A percentile compares a stretch with the other conserved stretches of the same genome.
phyloP scores from a whole-genome alignment of 2,888 invertebrate species.

The Cryptus viduatorius region DNA sequence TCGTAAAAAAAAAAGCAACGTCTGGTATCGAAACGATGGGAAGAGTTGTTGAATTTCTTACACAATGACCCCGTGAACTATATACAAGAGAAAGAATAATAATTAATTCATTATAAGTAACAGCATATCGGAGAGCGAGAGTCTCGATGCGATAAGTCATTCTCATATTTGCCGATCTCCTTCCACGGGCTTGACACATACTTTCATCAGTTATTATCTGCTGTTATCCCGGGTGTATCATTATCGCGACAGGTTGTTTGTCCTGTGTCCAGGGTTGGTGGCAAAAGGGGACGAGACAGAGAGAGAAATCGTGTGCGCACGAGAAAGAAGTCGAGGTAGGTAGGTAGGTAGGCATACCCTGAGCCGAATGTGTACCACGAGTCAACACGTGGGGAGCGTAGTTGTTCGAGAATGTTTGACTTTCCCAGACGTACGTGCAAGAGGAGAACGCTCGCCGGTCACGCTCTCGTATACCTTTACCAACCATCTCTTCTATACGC shows the following conservation, averaged over 20 bases:
- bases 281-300: constrained; percentile 60
- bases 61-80: constrained; percentile 2
- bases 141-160: constrained; percentile 31
- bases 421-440: constrained; percentile 81
- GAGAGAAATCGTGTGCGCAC: constrained; percentile 34
- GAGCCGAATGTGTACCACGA: constrained; percentile 81
- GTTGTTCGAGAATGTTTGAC: constrained; percentile 84
- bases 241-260: constrained; percentile 84
- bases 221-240: constrained; percentile 78
- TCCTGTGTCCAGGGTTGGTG: constrained; percentile 69
- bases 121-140: not conserved
- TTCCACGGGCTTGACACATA: constrained; percentile 29
- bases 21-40: not conserved
- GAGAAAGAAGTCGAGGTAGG: constrained; percentile 62
- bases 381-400: constrained; percentile 81
- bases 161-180: constrained; percentile 41
- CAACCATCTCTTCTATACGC: constrained; percentile 15
- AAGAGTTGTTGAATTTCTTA: not conserved
- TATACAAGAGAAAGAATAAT: constrained; percentile 10
- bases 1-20: not conserved
- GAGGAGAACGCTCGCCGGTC: constrained; percentile 72
- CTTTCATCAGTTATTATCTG: constrained; percentile 58
- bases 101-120: constrained; percentile 4
- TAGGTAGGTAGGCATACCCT: constrained; percentile 68
- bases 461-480: constrained; percentile 34